Conservation (phyloP, 2,113 vertebrate genomes). For the Indicator indicator region DNA sequence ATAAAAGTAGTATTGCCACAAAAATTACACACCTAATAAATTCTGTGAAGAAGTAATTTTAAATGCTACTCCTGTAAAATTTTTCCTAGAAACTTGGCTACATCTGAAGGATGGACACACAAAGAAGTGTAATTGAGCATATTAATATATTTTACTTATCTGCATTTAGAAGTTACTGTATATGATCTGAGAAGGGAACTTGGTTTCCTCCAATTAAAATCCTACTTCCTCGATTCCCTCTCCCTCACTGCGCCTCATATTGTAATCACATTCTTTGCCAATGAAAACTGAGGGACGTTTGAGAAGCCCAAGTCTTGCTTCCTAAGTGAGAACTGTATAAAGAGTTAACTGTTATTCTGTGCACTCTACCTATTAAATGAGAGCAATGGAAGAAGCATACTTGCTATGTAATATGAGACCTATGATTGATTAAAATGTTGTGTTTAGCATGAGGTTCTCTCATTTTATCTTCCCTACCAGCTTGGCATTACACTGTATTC, state of each 20-base stretch:
- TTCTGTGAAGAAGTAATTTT: neutral
- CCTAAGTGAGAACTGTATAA: neutral
- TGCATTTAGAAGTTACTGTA: neutral
- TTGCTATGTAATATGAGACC: neutral
- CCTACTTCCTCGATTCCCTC: neutral
- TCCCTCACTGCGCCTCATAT: neutral
- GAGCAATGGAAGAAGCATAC: neutral
- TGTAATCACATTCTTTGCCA: neutral
- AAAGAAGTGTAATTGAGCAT: neutral
- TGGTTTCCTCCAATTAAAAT: neutral
- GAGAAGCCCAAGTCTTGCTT: neutral
- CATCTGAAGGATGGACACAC: neutral
- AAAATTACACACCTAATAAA: neutral
- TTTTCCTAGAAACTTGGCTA: neutral
- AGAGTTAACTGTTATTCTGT: neutral
- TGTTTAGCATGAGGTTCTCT: neutral
- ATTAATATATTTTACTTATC: neutral
- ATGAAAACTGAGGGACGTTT: neutral
- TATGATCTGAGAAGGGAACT: neutral
- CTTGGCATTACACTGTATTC: neutral
- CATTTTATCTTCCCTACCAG: neutral
- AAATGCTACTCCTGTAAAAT: accelerated
- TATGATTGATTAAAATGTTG: neutral
- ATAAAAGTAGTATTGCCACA: neutral
- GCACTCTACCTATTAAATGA: neutral